Percentiles rank a stretch among this genome's conserved stretches.
Evolutionary conservation across 2,113 vertebrate genomes (phyloP).

Genomic region (Callaeas wilsoni): DNA sequence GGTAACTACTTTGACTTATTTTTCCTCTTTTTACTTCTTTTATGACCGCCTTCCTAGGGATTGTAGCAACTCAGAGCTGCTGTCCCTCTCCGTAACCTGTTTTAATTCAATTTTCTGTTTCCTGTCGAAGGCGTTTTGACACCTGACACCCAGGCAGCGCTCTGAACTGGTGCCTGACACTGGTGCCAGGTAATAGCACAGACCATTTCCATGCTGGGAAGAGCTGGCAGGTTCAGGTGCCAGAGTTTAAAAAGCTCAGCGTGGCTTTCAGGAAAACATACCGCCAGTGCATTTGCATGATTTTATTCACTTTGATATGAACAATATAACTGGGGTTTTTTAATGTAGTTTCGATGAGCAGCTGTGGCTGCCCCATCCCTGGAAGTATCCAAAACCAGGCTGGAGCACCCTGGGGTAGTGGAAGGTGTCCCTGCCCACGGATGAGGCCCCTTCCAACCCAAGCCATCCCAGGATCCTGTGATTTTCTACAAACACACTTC

Average conservation of each 20-base stretch:
- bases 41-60: rapidly evolving
- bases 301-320: background rate
- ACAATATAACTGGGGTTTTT: rapidly evolving
- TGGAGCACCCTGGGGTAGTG: background rate
- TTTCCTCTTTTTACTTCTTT: rapidly evolving
- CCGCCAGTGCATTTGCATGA: background rate
- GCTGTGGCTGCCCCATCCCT: background rate
- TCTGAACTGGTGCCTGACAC: rapidly evolving
- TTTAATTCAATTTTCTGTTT: rapidly evolving
- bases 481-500: background rate
- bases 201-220: rapidly evolving
- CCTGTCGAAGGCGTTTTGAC: rapidly evolving
- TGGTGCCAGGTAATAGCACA: rapidly evolving
- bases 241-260: rapidly evolving
- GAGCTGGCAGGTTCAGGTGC: background rate
- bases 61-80: background rate
- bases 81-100: rapidly evolving
- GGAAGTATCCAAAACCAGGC: background rate
- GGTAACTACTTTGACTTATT: slow-evolving; percentile 64
- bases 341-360: rapidly evolving
- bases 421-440: background rate
- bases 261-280: rapidly evolving
- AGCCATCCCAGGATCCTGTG: rapidly evolving
- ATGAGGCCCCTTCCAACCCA: background rate
- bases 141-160: rapidly evolving